Percentiles rank a stretch among this genome's conserved stretches.
These are phyloP conservation scores for Mylabris phalerata DNA, from an alignment of 1,140 invertebrate species.

Conservation along the genomic window DNA sequence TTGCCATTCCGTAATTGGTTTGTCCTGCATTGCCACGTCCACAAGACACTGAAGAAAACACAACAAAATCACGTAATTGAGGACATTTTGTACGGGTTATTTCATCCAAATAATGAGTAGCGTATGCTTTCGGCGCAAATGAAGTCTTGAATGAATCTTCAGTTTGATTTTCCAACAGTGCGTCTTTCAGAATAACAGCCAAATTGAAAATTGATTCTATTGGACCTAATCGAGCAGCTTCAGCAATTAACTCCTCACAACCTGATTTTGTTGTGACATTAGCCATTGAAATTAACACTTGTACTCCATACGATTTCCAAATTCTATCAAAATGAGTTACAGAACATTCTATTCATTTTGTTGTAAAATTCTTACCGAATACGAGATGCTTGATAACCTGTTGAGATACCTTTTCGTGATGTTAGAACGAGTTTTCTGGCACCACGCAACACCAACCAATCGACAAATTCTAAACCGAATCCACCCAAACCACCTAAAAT, in stretches of 20 bases:
- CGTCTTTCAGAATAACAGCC: constrained; percentile 56
- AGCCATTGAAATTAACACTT: constrained; percentile 44
- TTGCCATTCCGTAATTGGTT: no score
- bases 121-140: constrained; percentile 46
- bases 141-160: constrained; percentile 45
- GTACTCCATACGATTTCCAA: constrained; percentile 52
- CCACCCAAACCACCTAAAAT: constrained; percentile 76
- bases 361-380: constrained; percentile 42
- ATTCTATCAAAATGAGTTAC: constrained; percentile 23
- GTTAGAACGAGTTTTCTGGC: no score
- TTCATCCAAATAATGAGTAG: constrained; percentile 44
- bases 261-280: constrained; percentile 46
- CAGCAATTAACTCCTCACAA: constrained; percentile 51
- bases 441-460: constrained; percentile 60
- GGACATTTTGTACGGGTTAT: constrained; percentile 45
- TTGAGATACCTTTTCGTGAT: no score
- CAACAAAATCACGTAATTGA: constrained; percentile 47
- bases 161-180: constrained; percentile 73
- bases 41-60: no score
- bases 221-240: constrained; percentile 52
- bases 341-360: no score
- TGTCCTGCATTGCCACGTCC: no score
- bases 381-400: constrained; percentile 67
- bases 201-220: constrained; percentile 75
- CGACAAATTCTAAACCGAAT: constrained; percentile 73